phyloP scores from a whole-genome alignment of 2,113 vertebrate species.

The Nematolebias whitei region DNA sequence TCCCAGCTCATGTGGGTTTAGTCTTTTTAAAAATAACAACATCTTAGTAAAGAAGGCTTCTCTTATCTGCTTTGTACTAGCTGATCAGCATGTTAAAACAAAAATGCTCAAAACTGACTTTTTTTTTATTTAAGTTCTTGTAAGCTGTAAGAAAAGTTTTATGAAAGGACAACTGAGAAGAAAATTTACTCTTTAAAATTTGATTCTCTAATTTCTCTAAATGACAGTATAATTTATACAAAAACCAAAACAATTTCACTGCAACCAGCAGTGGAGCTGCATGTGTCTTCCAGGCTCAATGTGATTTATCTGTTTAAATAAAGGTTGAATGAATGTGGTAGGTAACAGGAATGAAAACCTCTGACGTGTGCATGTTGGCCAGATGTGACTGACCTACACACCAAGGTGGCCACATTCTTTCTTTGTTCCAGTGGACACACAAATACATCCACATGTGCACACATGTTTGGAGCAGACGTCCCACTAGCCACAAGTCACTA shows the following conservation, averaged over 20 bases:
- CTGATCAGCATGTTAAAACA: constrained; percentile 3
- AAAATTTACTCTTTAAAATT: constrained; percentile 11
- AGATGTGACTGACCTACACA: constrained; percentile 52
- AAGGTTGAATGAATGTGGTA: no score
- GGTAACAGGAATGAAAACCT: constrained; percentile 46
- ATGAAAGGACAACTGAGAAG: background rate
- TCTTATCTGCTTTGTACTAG: constrained; percentile 6
- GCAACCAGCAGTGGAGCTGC: constrained; percentile 14
- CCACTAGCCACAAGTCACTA: constrained; percentile 66
- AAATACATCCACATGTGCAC: constrained; percentile 1
- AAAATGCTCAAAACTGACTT: background rate
- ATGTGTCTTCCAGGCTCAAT: no score
- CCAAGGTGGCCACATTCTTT: constrained; percentile 56
- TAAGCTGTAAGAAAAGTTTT: background rate
- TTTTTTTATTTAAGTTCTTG: background rate
- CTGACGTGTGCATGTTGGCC: constrained; percentile 49
- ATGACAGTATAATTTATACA: constrained; percentile 22
- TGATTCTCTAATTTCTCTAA: constrained; percentile 3
- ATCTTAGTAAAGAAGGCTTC: background rate
- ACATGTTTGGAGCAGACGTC: constrained; percentile 54
- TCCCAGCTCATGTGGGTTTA: no score
- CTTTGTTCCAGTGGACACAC: constrained; percentile 12
- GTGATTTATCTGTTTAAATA: no score
- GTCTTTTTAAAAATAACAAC: background rate
- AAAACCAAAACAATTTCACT: constrained; percentile 10